These are phyloP conservation scores for Ceyx margarethae DNA, from an alignment of 2,113 vertebrate species.

Conservation along the genomic window DNA sequence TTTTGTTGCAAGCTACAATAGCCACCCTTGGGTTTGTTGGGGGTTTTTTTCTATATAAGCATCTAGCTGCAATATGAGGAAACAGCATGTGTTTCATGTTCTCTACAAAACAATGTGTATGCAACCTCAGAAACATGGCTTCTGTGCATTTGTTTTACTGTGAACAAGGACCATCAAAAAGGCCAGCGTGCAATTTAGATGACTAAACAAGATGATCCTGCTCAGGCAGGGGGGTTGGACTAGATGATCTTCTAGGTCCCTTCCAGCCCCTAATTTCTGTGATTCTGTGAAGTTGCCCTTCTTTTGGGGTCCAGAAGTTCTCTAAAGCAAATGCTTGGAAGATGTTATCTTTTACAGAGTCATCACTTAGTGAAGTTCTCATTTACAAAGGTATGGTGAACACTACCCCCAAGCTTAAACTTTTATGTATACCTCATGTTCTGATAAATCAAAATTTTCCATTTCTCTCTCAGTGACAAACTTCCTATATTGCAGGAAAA, in stretches of 20 bases:
- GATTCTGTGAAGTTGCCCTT: background rate
- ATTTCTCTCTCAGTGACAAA: background rate
- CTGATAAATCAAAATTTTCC: background rate
- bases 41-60: background rate
- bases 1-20: background rate
- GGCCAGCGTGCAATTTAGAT: background rate
- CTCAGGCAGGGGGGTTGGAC: too few species aligned
- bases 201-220: background rate
- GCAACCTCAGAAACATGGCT: background rate
- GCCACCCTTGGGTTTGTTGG: background rate
- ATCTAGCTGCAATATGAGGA: background rate
- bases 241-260: too few species aligned
- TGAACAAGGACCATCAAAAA: background rate
- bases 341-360: background rate
- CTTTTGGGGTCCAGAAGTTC: background rate
- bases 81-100: background rate
- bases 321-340: background rate
- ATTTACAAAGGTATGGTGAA: background rate
- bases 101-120: background rate
- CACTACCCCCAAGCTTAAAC: background rate
- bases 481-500: background rate
- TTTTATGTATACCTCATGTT: background rate
- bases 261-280: too few species aligned
- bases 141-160: slow-evolving; percentile 5
- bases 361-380: background rate